phyloP scores from a whole-genome alignment of 2,888 invertebrate genomes.

The Caenorhabditis doughertyi region DNA sequence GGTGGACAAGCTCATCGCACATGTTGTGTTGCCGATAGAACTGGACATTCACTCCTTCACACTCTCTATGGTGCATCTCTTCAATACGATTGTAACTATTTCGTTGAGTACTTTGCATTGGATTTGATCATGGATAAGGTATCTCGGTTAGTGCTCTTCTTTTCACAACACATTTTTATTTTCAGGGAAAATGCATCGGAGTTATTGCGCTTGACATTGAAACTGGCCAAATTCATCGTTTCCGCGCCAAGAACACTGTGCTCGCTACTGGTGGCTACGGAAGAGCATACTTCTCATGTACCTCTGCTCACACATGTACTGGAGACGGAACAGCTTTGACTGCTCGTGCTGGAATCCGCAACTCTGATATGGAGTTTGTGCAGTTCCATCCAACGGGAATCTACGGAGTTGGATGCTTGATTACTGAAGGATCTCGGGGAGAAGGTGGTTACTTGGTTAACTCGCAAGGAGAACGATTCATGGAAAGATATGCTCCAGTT shows the following conservation, averaged over 20 bases:
- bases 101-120: constrained; percentile 97
- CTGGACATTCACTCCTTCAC: constrained; percentile 97
- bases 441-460: constrained; percentile 98
- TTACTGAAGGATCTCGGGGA: constrained; percentile 91
- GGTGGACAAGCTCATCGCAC: constrained; percentile 89
- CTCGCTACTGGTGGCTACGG: constrained; percentile 86
- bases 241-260: constrained; percentile 90
- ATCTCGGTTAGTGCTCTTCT: too few relatives aligned
- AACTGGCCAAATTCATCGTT: constrained; percentile 96
- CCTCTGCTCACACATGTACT: constrained; percentile 98
- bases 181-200: constrained; percentile 85
- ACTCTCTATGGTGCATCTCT: constrained; percentile 96
- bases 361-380: constrained; percentile 98
- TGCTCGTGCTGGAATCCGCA: constrained; percentile 93
- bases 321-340: constrained; percentile 90
- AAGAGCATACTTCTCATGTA: constrained; percentile 97
- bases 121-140: constrained; percentile 97
- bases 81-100: constrained; percentile 97
- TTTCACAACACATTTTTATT: too few relatives aligned
- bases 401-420: constrained; percentile 98
- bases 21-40: constrained; percentile 98
- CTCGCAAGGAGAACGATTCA: constrained; percentile 92
- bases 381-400: constrained; percentile 99
- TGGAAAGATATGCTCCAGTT: constrained; percentile 92
- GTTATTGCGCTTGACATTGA: constrained; percentile 95